Percentiles rank a stretch among this genome's conserved stretches.
phyloP scores from a whole-genome alignment of 1,140 invertebrate species.

The Cydia pomonella region DNA sequence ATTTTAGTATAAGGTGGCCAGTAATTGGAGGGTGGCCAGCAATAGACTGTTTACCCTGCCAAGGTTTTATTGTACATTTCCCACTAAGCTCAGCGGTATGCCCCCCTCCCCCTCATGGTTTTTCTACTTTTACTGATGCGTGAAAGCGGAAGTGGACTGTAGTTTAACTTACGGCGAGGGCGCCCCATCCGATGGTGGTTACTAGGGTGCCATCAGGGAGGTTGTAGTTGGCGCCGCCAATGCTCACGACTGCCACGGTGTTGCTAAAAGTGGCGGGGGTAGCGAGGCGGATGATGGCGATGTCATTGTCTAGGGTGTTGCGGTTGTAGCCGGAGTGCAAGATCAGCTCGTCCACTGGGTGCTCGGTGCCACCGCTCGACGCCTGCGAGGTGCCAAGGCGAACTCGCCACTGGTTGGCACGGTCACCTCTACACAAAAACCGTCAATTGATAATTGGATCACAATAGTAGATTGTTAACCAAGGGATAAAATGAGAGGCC shows the following conservation, averaged over 20 bases:
- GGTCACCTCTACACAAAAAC: slow-evolving; percentile 42
- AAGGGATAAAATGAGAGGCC: no score
- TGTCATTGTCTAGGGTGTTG: slow-evolving; percentile 80
- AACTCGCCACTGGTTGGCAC: slow-evolving; percentile 46
- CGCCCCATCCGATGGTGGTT: slow-evolving; percentile 82
- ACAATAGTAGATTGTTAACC: no score
- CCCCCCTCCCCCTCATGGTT: no score
- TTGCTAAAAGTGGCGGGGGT: slow-evolving; percentile 47
- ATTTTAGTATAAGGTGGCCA: no score
- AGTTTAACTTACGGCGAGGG: slow-evolving; percentile 57
- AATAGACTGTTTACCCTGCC: no score
- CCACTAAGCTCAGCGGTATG: neutral
- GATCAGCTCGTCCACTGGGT: slow-evolving; percentile 64
- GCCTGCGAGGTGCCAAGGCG: slow-evolving; percentile 51
- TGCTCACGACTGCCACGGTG: slow-evolving; percentile 40
- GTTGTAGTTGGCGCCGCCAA: slow-evolving; percentile 51
- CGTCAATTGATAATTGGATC: slow-evolving; percentile 4
- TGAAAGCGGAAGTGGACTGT: no score
- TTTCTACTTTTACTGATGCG: no score
- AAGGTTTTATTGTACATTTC: neutral
- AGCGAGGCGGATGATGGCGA: slow-evolving; percentile 78
- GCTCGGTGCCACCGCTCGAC: slow-evolving; percentile 61
- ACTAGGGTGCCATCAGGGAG: slow-evolving; percentile 60
- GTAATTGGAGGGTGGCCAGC: no score
- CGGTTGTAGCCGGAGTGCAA: slow-evolving; percentile 74